These are phyloP conservation scores for Agrilus cyanescens DNA, from an alignment of 2,888 invertebrate genomes.

Conservation along the genomic window DNA sequence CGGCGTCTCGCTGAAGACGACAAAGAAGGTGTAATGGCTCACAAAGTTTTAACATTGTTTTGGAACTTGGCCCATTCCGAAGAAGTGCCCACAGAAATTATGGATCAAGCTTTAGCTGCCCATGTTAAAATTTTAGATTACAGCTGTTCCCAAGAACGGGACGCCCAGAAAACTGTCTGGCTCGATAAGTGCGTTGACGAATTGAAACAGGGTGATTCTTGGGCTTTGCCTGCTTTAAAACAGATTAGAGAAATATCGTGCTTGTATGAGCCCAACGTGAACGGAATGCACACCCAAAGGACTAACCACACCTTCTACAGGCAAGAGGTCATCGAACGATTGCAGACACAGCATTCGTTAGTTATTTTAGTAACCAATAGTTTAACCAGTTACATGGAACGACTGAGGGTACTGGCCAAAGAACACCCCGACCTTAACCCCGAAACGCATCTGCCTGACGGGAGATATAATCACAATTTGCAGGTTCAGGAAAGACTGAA, in stretches of 20 bases:
- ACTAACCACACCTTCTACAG: slow-evolving; percentile 46
- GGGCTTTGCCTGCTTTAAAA: slow-evolving; percentile 91
- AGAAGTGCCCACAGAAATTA: slow-evolving; percentile 92
- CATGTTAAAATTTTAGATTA: slow-evolving; percentile 96
- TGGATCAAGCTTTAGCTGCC: slow-evolving; percentile 90
- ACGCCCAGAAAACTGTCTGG: slow-evolving; percentile 93
- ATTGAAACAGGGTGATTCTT: slow-evolving; percentile 72
- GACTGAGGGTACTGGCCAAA: slow-evolving; percentile 55
- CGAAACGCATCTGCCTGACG: slow-evolving; percentile 67
- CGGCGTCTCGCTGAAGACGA: slow-evolving; percentile 93
- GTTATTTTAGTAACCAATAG: slow-evolving; percentile 91
- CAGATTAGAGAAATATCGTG: slow-evolving; percentile 93
- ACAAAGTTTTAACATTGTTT: slow-evolving; percentile 88
- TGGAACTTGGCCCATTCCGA: slow-evolving; percentile 96
- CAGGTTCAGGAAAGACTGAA: slow-evolving; percentile 91
- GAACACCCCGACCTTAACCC: slow-evolving; percentile 70
- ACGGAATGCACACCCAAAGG: slow-evolving; percentile 39
- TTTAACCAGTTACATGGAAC: slow-evolving; percentile 82
- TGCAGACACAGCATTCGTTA: slow-evolving; percentile 84
- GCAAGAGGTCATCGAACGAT: slow-evolving; percentile 59
- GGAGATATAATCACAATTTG: slow-evolving; percentile 79
- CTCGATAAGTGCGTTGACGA: slow-evolving; percentile 92
- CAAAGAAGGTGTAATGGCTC: slow-evolving; percentile 97
- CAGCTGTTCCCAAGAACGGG: slow-evolving; percentile 93
- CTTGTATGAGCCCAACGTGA: slow-evolving; percentile 78